Evolutionary conservation across 2,888 invertebrate species (phyloP), one percentile per base, ranked within the genome.

Genomic region (Taphrorychus bicolor): DNA sequence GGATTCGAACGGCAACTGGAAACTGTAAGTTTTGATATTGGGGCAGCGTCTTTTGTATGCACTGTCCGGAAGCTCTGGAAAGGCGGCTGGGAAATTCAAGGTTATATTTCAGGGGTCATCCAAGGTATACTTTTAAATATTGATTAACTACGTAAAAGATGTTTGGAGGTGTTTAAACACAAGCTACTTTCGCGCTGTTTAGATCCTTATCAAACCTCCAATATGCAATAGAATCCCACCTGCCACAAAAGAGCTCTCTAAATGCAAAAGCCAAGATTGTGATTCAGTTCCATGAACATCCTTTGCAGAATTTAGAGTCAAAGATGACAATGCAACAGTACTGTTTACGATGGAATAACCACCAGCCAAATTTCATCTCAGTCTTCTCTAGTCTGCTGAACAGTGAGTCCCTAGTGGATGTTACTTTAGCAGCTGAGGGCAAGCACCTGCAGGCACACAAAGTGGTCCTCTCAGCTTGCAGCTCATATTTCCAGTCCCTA

Each of bases 311-410:
- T n/a, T n/a, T n/a, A n/a, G n/a, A n/a, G n/a, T n/a, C 32, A 16
- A 66, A 21, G 61, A 82, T 82, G 82, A 77, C 82, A 62, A 82
- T 82, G 79, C 82, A 83, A 76, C 83, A 83, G 75, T 83, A 82
- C 75, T 83, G 82, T 77, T 77, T 83, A 68, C 84, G 94, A 76
- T 95, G 95, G 95, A 95, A 95, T 84, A 94, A 95, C 85, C 95
- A 95, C 85, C 94, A 94, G 80, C 94, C 94, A 58, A 95, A 95
- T 82, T 93, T 95, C 81, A 93, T 95, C 77, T 92, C 93, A 5
- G 94, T 93, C 78, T 94, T 95, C 83, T 92, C 93, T 48, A 90
- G 89, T 75, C 85, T 95, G 73, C 85, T 95, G 72, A 91, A 89
- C 80, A 93, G 90, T 76, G 93, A 94, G 80, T 89, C 92, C 2